Conservation (phyloP, 1,140 invertebrate genomes). For the Monochamus saltuarius region DNA sequence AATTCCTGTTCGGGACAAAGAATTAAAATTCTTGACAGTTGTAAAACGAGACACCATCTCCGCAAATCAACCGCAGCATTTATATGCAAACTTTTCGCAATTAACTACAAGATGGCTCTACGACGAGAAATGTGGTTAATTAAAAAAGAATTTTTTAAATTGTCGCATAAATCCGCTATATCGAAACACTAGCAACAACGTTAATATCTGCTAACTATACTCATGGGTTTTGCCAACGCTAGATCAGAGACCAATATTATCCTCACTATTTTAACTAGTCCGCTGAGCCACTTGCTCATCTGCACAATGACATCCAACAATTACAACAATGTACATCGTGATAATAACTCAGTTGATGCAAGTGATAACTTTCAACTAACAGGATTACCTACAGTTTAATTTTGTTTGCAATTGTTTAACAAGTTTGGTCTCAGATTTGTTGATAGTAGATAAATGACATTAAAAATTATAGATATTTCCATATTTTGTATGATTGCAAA, state of each 20-base stretch:
- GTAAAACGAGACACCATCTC: conserved; percentile 28
- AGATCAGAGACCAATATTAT: conserved; percentile 9
- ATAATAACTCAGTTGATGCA: too few relatives aligned
- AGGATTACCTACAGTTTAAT: too few relatives aligned
- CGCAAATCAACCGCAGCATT: conserved; percentile 6
- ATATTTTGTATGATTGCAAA: too few relatives aligned
- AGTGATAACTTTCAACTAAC: too few relatives aligned
- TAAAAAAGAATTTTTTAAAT: conserved; percentile 16
- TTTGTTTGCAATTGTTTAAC: too few relatives aligned
- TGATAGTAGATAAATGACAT: too few relatives aligned
- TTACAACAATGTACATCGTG: too few relatives aligned
- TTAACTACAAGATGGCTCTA: conserved; percentile 8
- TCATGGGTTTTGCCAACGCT: background rate
- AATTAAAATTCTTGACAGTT: conserved; percentile 33
- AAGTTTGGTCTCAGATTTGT: too few relatives aligned
- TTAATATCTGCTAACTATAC: background rate
- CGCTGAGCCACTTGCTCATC: background rate
- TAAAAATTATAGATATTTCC: too few relatives aligned
- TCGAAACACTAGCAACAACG: conserved; percentile 7
- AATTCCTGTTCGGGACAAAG: conserved; percentile 22
- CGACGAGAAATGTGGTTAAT: conserved; percentile 11
- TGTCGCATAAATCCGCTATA: background rate
- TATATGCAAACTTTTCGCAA: conserved; percentile 21
- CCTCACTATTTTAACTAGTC: conserved; percentile 9
- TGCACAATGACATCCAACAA: too few relatives aligned